Evolutionary conservation across 1,140 invertebrate species (phyloP).

Genomic region (Scylla paramamosain): DNA sequence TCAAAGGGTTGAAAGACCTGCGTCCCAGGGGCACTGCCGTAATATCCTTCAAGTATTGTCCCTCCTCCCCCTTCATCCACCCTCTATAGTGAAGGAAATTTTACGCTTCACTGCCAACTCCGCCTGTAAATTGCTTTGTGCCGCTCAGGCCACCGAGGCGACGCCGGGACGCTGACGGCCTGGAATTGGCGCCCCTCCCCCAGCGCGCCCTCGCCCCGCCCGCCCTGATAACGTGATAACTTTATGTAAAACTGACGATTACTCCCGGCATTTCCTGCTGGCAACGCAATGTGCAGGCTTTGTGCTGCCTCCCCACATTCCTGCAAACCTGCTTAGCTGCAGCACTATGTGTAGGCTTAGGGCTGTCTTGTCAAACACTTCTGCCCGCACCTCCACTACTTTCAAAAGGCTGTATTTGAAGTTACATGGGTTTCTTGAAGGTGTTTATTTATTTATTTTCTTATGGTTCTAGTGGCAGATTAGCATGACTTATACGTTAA

Average conservation of each 20-base stretch:
- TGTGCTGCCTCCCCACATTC: too few relatives aligned
- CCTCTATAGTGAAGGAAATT: background rate
- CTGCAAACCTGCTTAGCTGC: too few relatives aligned
- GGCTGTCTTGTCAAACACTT: too few relatives aligned
- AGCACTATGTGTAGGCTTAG: too few relatives aligned
- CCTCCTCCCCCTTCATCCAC: background rate
- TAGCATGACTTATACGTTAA: too few relatives aligned
- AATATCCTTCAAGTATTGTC: background rate
- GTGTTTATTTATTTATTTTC: too few relatives aligned
- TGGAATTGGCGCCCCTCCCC: background rate
- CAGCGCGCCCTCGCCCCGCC: background rate
- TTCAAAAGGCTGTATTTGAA: too few relatives aligned
- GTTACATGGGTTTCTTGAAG: too few relatives aligned
- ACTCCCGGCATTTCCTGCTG: too few relatives aligned
- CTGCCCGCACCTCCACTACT: too few relatives aligned
- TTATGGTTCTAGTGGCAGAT: too few relatives aligned
- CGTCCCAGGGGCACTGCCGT: background rate
- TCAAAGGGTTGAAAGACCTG: background rate
- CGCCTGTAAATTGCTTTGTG: conserved; percentile 10
- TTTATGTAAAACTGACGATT: background rate
- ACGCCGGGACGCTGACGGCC: background rate
- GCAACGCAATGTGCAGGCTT: too few relatives aligned
- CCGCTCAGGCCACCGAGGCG: background rate
- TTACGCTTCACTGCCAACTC: background rate
- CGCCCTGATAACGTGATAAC: background rate